Evolutionary conservation across 2,888 invertebrate genomes (phyloP), one percentile per base, ranked within the genome.

Genomic region (Noctuana brunneofusca): DNA sequence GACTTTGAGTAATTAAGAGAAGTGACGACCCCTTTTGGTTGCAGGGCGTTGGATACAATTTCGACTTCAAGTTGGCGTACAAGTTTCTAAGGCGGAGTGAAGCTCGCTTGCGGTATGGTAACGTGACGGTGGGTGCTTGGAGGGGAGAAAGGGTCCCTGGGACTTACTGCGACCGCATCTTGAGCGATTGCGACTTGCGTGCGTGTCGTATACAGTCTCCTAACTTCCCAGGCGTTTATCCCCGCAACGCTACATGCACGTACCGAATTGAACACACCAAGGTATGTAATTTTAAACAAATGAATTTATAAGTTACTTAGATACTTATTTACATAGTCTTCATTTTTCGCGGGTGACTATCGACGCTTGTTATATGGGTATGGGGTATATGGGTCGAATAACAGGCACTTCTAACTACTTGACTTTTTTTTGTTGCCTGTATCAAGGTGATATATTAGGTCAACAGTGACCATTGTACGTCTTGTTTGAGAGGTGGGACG

Each of bases 161-260:
- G 68, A 95, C 95, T 67, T 96, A 96, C 83, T 96, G 96, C 86
- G 96, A 96, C 88, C 93, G 96, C 75, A 93, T 96, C 73, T 93
- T 96, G 73, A 95, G 95, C 76, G 95, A 95, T 80, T 96, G 96
- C 83, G 95, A 95, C 83, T 92, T 94, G 65, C 84, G 87, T 69
- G 89, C 90, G 50, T 96, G 95, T 86, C 94, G 96, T 67, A 94
- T 96, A 66, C 96, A 96, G 86, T 97, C 97, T 22, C 97, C 97
- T 11, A 97, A 97, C 92, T 97, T 96, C 84, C 97, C 97, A 11
- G 97, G 97, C 58, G 95, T 96, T 69, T 97, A 97, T 86, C 97
- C 97, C 4, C 92, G 97, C 65, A 97, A 97, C 84, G 95, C 97
- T 66, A 96, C 96, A 71, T 96, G 96, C 85, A 94, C 95, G 80